These are phyloP conservation scores for Hemibagrus wyckioides DNA, from an alignment of 2,113 vertebrate genomes.

Conservation along the genomic window DNA sequence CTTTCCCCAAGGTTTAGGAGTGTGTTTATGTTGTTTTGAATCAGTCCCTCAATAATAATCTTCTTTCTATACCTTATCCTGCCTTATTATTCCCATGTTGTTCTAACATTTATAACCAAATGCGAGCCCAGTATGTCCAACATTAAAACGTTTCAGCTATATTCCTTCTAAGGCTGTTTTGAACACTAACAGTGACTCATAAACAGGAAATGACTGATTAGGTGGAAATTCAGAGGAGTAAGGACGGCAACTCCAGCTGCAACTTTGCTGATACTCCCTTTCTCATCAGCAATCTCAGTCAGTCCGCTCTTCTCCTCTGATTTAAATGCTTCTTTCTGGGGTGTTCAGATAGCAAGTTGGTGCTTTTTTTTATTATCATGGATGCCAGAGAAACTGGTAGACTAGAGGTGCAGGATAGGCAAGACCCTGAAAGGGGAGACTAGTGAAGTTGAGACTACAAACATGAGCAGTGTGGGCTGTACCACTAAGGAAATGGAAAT, in stretches of 20 bases:
- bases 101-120: conserved; percentile 56
- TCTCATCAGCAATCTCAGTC: conserved; percentile 58
- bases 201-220: conserved; percentile 43
- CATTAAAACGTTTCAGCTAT: conserved; percentile 63
- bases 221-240: conserved; percentile 45
- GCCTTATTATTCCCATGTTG: conserved; percentile 19
- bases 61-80: background rate
- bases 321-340: conserved; percentile 36
- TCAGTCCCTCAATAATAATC: background rate
- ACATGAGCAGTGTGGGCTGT: background rate
- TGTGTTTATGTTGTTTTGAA: too few relatives aligned
- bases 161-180: conserved; percentile 52
- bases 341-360: conserved; percentile 80
- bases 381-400: background rate
- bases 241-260: conserved; percentile 73
- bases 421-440: background rate
- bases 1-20: too few relatives aligned
- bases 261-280: conserved; percentile 77
- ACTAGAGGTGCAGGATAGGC: background rate
- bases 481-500: background rate
- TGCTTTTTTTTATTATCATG: conserved; percentile 77
- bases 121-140: conserved; percentile 58
- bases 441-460: background rate
- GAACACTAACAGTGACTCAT: conserved; percentile 55
- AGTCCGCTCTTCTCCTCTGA: conserved; percentile 64